Base-by-base conservation (phyloP, 2,113 vertebrate genomes). In the Baryphthengus martii region DNA sequence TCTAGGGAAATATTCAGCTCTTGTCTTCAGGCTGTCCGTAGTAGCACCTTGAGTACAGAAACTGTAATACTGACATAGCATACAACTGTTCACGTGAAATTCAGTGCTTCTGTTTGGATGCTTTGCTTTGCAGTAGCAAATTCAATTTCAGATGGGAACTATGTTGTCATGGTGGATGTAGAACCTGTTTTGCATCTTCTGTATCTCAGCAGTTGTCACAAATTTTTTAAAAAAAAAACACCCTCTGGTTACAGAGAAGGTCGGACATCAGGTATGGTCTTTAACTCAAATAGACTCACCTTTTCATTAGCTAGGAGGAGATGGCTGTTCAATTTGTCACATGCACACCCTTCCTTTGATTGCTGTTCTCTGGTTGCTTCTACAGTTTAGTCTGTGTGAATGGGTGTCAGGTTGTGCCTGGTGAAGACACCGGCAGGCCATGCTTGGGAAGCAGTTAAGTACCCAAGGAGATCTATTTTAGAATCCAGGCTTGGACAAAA, bases 31-130 rank as follows among this genome's bases (percentile, higher is more conserved):
- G 31, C 59, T 77, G 37, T 37, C 31, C 11, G 1, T 18, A 84
- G 29, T 20, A 35, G 40, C 12, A 21, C 9, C 40, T 37, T 2
- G 70, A 58, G 66, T 31, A 16, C 11, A 25, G 70, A 86, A 84
- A 33, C 10, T 11, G 6, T 50, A 44, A 65, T 45, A 50, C 7
- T 24, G 44, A 35, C 33, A 28, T 29, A n/a, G 13, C 35, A 20
- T 21, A 12, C 18, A 24, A 0, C 24, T 49, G 13, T 52, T 87
- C 25, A 5, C 1, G 0, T 49, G 66, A 45, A 59, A 31, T n/a
- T 67, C 37, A 53, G 0, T 78, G 24, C 9, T 89, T 67, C 17
- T 8, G 0, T 74, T 79, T 42, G 35, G 61, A 39, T 78, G 52
- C 37, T 75, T 17, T 82, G 19, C 62, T 75, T 82, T 85, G 42